These are phyloP conservation scores for Steinernema khuongi DNA, from an alignment of 1,140 invertebrate species.

Conservation along the genomic window DNA sequence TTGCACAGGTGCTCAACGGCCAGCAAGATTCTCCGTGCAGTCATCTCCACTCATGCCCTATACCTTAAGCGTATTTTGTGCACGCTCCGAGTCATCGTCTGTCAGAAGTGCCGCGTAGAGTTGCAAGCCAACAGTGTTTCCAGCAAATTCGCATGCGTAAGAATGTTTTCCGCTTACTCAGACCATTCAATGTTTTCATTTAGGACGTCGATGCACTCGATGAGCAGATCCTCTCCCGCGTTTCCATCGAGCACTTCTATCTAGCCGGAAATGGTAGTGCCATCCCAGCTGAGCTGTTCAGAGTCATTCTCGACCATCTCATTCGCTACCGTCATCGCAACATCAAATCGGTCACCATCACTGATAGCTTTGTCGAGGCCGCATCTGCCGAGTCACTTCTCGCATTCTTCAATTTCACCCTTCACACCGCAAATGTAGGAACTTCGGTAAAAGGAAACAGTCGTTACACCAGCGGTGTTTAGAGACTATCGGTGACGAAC, in stretches of 20 bases:
- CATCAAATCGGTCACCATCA: background rate
- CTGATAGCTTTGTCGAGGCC: background rate
- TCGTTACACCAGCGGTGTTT: background rate
- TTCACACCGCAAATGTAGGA: background rate
- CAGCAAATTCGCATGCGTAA: conserved; percentile 3
- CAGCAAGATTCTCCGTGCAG: background rate
- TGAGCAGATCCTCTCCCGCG: background rate
- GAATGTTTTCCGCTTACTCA: background rate
- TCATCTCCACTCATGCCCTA: background rate
- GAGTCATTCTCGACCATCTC: background rate
- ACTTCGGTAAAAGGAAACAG: background rate
- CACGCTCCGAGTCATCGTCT: background rate
- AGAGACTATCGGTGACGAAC: background rate
- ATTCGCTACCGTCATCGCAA: background rate
- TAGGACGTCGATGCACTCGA: background rate
- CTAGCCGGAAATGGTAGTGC: background rate
- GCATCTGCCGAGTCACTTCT: background rate
- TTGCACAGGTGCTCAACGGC: background rate
- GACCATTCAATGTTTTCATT: background rate
- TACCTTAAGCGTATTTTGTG: background rate
- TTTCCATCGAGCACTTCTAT: background rate
- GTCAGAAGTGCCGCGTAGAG: background rate
- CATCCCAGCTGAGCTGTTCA: background rate
- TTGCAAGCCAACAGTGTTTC: background rate
- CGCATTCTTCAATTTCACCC: background rate